Evolutionary conservation across 2,113 vertebrate genomes (phyloP), one percentile per base, ranked within the genome.

Genomic region (Forbesichthys papilliferus): DNA sequence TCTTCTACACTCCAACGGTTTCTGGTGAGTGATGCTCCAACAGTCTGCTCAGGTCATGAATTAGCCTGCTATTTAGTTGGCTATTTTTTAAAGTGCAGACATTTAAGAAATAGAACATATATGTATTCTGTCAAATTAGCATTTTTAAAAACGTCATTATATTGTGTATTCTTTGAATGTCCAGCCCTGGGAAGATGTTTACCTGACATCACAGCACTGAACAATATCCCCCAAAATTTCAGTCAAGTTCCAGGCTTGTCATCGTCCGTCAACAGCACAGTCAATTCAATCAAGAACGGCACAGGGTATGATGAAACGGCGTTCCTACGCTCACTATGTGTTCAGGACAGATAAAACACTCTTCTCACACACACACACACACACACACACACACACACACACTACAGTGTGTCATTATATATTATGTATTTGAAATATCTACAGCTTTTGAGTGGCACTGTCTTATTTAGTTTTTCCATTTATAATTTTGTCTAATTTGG

Each of bases 181-280:
- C 5, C 57, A 96, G 95, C 89, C 52, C 76, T 96, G 68, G 92
- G 93, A 2, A 92, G 95, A 57, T 96, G 95, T 85, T 77, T 96
- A 49, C 95, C 95, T 0, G 73, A 87, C 47, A 1, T 91, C 8
- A 1, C n/a, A 4, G 14, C 4, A 1, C 18, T 89, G 36, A 58
- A 33, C 1, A 1, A 2, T 0, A 57, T 91, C 12, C 84, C 88
- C 0, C 0, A 0, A 3, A 0, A 1, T 1, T 93, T 93, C 56
- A 4, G 1, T 0, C 0, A 33, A 0, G 1, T 91, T n/a, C 55
- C 53, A 0, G 79, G 70, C 5, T 73, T 92, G 68, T 60, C 75
- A 0, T 0, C 49, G 1, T 57, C 48, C 0, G 0, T 8, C 47
- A 93, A 91, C n/a, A 48, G 90, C 14, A 84, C 90, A 0, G 3